Evolutionary conservation across 2,888 invertebrate genomes (phyloP).

Genomic region (Apocheima hispidaria): DNA sequence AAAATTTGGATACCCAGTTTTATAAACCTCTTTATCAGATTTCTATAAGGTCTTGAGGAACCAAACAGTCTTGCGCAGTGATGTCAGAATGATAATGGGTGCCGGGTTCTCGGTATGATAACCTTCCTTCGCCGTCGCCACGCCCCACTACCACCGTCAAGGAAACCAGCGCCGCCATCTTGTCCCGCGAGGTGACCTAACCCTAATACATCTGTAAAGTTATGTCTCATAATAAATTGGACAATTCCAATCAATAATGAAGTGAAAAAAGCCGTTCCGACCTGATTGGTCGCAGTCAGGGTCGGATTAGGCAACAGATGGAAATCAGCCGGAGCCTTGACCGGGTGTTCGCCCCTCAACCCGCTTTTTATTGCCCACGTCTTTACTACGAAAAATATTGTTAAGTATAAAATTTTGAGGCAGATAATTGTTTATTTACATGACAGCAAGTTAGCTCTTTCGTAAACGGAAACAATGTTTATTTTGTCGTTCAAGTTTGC

Average conservation of each 20-base stretch:
- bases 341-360: constrained; percentile 75
- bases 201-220: constrained; percentile 40
- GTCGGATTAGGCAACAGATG: constrained; percentile 80
- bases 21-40: neutral
- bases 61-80: neutral
- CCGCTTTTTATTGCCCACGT: constrained; percentile 61
- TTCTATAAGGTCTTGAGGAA: neutral
- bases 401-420: constrained; percentile 34
- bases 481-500: constrained; percentile 15
- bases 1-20: neutral
- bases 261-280: constrained; percentile 81
- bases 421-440: constrained; percentile 27
- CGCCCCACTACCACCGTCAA: constrained; percentile 27
- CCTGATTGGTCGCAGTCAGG: constrained; percentile 81
- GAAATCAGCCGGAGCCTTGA: constrained; percentile 77
- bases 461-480: constrained; percentile 42
- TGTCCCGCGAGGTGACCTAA: constrained; percentile 30
- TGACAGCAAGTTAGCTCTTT: constrained; percentile 38
- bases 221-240: constrained; percentile 43
- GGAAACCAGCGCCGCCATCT: constrained; percentile 32
- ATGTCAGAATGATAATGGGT: neutral
- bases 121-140: constrained; percentile 13
- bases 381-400: constrained; percentile 50
- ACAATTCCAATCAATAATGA: constrained; percentile 70
- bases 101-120: constrained; percentile 6